Evolutionary conservation across 2,113 vertebrate species (phyloP).

Genomic region (Electrona antarctica): DNA sequence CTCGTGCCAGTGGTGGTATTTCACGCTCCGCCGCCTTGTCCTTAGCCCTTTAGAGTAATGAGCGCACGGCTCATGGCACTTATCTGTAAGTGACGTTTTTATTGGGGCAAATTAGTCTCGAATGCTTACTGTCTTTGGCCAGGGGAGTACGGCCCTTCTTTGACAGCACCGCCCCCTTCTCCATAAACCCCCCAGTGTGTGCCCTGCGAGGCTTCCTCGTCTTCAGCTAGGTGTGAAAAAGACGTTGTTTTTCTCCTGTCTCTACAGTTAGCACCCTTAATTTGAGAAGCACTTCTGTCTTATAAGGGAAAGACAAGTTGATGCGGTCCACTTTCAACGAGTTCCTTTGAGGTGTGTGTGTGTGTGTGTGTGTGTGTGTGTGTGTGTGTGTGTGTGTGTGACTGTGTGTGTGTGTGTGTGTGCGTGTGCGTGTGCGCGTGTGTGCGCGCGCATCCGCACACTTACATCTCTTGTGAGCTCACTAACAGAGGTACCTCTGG

Average conservation of each 20-base stretch:
- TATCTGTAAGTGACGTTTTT: conserved; percentile 60
- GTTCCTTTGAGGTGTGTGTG: no score
- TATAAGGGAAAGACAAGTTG: no score
- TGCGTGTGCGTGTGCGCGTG: no score
- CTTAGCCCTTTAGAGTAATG: conserved; percentile 50
- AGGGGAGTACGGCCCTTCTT: neutral
- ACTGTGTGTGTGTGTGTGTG: no score
- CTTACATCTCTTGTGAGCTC: no score
- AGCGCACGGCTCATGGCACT: conserved; percentile 43
- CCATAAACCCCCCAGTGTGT: conserved; percentile 22
- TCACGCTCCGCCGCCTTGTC: conserved; percentile 40
- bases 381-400: no score
- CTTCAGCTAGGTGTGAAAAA: conserved; percentile 29
- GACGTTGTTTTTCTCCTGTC: conserved; percentile 3
- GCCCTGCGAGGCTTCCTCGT: conserved; percentile 16
- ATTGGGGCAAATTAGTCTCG: conserved; percentile 49
- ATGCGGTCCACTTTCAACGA: no score
- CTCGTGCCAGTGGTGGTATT: conserved; percentile 38
- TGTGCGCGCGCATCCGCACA: no score
- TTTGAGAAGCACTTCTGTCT: no score
- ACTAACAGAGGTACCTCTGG: no score
- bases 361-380: no score
- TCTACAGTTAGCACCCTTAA: no score
- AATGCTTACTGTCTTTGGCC: conserved; percentile 52
- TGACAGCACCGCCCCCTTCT: neutral